phyloP scores from a whole-genome alignment of 2,113 vertebrate genomes.

The Platysteira castanea region DNA sequence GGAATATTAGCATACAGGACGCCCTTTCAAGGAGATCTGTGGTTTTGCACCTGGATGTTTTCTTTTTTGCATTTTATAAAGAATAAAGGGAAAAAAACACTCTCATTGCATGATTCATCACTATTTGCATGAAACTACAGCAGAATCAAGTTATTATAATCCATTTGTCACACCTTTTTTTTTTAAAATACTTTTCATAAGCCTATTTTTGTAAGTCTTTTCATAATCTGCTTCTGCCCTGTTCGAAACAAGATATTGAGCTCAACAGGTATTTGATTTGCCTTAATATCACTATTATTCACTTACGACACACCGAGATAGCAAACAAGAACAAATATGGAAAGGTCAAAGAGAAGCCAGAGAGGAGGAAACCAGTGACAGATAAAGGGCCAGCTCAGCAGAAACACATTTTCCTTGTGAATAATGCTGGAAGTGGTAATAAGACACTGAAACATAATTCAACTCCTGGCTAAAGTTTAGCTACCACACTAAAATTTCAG shows the following conservation, averaged over 20 bases:
- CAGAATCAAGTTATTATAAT: conserved; percentile 44
- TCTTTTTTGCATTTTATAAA: not conserved
- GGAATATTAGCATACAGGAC: not conserved
- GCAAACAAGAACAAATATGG: not conserved
- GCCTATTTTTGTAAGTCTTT: conserved; percentile 13
- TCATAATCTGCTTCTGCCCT: not conserved
- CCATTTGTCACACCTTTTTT: not conserved
- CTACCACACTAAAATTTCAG: not conserved
- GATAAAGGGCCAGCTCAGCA: not conserved
- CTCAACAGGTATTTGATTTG: conserved; percentile 44
- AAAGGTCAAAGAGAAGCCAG: conserved; percentile 19
- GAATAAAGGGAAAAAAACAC: not conserved
- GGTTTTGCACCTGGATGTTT: not conserved
- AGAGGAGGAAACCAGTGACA: not conserved
- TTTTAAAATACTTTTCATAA: not conserved
- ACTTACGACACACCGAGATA: not conserved
- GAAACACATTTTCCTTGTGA: not conserved
- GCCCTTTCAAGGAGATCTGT: not conserved
- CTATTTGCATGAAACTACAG: conserved; percentile 21
- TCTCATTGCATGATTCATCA: conserved; percentile 19
- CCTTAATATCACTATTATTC: conserved; percentile 22
- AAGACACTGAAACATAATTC: not conserved
- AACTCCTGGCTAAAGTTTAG: not conserved
- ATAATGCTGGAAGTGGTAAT: not conserved
- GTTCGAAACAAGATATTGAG: not conserved